Evolutionary conservation across 1,140 invertebrate genomes (phyloP), one percentile per base, ranked within the genome.

Genomic region (Eriocheir sinensis): DNA sequence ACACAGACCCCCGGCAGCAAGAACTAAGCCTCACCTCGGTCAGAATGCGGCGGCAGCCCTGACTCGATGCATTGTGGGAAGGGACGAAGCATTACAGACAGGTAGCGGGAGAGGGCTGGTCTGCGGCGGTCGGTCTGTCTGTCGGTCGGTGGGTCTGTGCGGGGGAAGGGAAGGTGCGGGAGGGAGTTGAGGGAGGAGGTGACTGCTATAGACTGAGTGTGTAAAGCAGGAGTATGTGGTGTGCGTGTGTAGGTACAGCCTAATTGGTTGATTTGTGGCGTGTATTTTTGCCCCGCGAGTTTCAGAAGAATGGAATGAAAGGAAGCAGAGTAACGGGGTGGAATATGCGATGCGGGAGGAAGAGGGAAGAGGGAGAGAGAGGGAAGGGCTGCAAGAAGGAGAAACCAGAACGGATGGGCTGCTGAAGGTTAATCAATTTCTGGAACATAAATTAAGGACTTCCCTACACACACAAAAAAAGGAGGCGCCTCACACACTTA

Each of bases 401-500:
- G 90, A 53, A 17, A 40, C 44, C 6, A 21, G 80, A 93, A 93
- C 48, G 44, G 80, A 92, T 44, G 89, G 89, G 40, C 8, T 32
- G 21, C 44, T 12, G 30, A 80, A 44, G 53, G 90, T 40, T 79
- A 80, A 91, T 72, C 53, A 80, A 79, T 79, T 72, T 79, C 53
- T 21, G 9, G 90, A 91, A 72, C 34, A 91, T 80, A 80, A 91
- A 81, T 91, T 80, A 81, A 80, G 36, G 38, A 86, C 60, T 48
- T 48, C 60, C 27, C 60, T 72, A 72, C 60, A 72, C 60, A 72
- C 60, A 48, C 44, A 48, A 60, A 85, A 85, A 85, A 41, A 85
- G 9, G 36, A 1, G 12, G 27, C 81, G 44, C 44, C 88, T 89
- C 88, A 30, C 88, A 9, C 88, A 89, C 88, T 89, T 89, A 53